These are phyloP conservation scores for Manacus vitellinus DNA, from an alignment of 2,113 vertebrate genomes.

Conservation along the genomic window DNA sequence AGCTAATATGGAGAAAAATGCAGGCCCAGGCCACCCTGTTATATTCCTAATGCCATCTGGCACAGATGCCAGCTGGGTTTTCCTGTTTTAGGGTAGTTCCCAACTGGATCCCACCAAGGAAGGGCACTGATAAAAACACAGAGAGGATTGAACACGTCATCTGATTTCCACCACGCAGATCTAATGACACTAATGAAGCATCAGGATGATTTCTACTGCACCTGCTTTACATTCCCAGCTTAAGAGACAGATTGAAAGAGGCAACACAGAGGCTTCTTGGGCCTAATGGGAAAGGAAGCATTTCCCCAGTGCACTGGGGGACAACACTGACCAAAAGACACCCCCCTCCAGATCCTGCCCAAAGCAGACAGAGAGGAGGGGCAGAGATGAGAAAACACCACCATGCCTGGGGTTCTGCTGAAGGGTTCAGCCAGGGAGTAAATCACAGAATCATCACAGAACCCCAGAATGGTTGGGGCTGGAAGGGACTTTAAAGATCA, in stretches of 20 bases:
- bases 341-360: neutral
- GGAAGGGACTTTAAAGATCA: neutral
- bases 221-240: neutral
- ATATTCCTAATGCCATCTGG: neutral
- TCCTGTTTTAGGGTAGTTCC: neutral
- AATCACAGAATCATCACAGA: neutral
- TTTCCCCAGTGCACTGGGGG: accelerated
- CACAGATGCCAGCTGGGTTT: neutral
- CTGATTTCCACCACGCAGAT: neutral
- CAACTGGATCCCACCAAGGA: neutral
- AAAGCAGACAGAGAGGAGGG: accelerated
- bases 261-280: neutral
- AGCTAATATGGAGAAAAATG: neutral
- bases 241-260: neutral
- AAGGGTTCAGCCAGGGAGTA: neutral
- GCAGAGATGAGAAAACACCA: neutral
- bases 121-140: neutral
- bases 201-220: neutral
- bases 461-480: neutral
- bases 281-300: neutral
- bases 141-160: neutral
- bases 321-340: accelerated
- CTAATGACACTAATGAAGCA: neutral
- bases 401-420: accelerated
- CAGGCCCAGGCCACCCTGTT: neutral